Evolutionary conservation across 2,797 vertebrate species (phyloP).

Genomic region (Sebastolobus alascanus): DNA sequence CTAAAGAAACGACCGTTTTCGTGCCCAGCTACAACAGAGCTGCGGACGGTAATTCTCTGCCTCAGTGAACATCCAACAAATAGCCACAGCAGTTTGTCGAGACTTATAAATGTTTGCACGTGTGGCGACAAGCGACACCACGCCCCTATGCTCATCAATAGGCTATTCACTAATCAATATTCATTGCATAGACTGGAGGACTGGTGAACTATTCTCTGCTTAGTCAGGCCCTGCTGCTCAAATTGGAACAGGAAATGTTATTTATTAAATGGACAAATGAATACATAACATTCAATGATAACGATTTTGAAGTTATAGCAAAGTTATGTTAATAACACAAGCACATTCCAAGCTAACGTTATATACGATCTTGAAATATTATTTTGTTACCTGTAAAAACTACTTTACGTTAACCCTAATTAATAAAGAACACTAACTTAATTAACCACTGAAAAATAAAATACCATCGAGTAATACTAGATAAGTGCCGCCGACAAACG

Average conservation of each 20-base stretch:
- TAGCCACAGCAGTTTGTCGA: fast-evolving
- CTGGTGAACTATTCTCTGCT: constrained; percentile 12
- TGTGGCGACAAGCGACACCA: constrained; percentile 52
- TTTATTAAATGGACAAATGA: neutral
- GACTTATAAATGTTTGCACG: constrained; percentile 72
- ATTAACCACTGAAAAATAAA: no score
- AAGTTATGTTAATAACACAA: neutral
- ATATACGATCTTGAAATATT: neutral
- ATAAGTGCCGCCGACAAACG: no score
- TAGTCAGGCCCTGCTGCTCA: constrained; percentile 15
- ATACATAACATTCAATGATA: neutral
- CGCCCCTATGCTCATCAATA: constrained; percentile 67
- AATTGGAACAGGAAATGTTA: neutral
- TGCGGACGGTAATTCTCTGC: neutral
- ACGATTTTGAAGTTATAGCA: neutral
- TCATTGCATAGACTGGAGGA: neutral
- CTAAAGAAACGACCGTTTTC: constrained; percentile 3
- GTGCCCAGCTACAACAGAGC: neutral
- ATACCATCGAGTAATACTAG: no score
- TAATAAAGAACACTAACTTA: neutral
- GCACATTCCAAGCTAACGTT: neutral
- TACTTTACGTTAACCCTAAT: neutral
- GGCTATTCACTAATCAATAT: constrained; percentile 36
- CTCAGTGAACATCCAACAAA: constrained; percentile 2
- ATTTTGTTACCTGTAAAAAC: neutral